Evolutionary conservation across 2,797 vertebrate species (phyloP).

Genomic region (Pantherophis vulpinus): DNA sequence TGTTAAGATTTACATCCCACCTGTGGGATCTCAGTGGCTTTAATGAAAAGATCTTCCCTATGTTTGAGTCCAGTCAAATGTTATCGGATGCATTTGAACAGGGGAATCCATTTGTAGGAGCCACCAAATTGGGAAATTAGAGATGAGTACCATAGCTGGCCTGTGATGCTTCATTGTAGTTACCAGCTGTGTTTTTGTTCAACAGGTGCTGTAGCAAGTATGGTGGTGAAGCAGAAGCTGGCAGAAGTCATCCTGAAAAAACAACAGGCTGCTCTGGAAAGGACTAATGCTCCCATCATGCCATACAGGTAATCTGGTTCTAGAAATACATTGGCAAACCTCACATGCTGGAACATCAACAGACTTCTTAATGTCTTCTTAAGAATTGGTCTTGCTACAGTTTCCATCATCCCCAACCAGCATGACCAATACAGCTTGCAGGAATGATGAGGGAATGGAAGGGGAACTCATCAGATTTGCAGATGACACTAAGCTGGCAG

Average conservation of each 20-base stretch:
- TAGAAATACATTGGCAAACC: background rate
- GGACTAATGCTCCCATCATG: conserved; percentile 74
- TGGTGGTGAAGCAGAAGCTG: conserved; percentile 90
- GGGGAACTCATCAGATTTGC: background rate
- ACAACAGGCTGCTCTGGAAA: conserved; percentile 88
- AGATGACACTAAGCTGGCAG: background rate
- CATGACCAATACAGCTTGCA: background rate
- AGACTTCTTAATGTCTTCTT: background rate
- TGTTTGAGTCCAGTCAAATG: background rate
- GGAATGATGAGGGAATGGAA: background rate
- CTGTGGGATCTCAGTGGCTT: background rate
- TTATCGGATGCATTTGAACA: background rate
- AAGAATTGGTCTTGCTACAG: background rate
- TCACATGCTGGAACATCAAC: background rate
- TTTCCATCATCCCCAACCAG: background rate
- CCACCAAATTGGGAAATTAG: background rate
- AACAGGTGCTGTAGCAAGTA: conserved; percentile 91
- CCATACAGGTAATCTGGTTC: conserved; percentile 80
- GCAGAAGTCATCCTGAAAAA: conserved; percentile 94
- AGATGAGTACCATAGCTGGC: background rate
- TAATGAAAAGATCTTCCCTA: background rate
- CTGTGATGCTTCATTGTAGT: background rate
- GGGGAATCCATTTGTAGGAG: background rate
- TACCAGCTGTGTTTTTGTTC: background rate
- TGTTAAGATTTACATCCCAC: background rate